phyloP scores from a whole-genome alignment of 2,888 invertebrate species.

The Netelia inedita region DNA sequence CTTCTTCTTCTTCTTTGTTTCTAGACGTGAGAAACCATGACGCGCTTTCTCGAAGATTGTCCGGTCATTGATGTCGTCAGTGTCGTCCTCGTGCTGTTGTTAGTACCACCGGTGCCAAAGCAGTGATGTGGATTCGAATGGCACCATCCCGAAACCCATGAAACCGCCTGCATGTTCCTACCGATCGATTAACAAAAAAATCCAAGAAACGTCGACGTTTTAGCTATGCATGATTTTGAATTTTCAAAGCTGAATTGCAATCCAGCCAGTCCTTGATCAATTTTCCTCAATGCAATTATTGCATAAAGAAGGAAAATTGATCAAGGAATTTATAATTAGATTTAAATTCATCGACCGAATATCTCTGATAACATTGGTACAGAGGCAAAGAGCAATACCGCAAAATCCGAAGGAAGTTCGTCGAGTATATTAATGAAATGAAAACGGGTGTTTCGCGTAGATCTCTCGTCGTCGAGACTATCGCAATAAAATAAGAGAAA shows the following conservation, averaged over 20 bases:
- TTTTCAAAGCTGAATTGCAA: too few species aligned
- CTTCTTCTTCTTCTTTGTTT: constrained; percentile 11
- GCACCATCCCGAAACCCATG: constrained; percentile 83
- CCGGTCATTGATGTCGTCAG: constrained; percentile 83
- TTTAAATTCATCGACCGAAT: too few species aligned
- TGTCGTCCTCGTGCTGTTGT: constrained; percentile 81
- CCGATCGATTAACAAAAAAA: constrained; percentile 65
- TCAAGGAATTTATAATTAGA: not conserved
- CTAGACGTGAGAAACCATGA: constrained; percentile 83
- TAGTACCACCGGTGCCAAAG: constrained; percentile 78
- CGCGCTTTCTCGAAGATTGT: constrained; percentile 82
- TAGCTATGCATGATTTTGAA: not conserved
- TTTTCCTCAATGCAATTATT: not conserved
- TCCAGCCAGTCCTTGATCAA: not conserved
- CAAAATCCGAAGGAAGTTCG: not conserved
- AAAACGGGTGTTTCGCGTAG: not conserved
- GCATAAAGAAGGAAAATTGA: not conserved
- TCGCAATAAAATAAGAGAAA: not conserved
- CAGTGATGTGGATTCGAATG: constrained; percentile 81
- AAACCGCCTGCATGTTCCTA: constrained; percentile 82
- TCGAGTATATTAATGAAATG: not conserved
- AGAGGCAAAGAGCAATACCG: too few species aligned
- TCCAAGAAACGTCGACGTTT: constrained; percentile 41
- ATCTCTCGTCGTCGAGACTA: not conserved
- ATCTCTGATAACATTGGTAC: too few species aligned